Evolutionary conservation across 1,140 invertebrate genomes (phyloP).

Genomic region (Dendrolimus kikuchii): DNA sequence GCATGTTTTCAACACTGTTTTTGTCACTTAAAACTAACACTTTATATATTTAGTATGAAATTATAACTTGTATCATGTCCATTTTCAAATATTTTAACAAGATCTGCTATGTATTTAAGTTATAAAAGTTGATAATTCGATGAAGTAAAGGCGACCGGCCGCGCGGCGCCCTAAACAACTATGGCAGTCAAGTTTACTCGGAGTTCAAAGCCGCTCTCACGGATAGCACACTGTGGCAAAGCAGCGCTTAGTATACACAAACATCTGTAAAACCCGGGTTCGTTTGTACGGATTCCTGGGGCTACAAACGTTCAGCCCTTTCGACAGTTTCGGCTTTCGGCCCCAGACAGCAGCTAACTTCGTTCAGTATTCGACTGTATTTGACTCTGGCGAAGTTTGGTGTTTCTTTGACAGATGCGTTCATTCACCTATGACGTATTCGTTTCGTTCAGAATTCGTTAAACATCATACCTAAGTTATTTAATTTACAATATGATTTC

Average conservation of each 20-base stretch:
- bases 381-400: conserved; percentile 29
- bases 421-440: too few relatives aligned
- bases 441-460: too few relatives aligned
- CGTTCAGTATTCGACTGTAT: conserved; percentile 60
- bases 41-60: conserved; percentile 22
- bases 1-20: conserved; percentile 40
- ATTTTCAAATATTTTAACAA: conserved; percentile 32
- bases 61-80: conserved; percentile 18
- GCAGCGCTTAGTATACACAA: conserved; percentile 24
- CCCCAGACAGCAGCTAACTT: conserved; percentile 58
- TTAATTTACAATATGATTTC: too few relatives aligned
- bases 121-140: conserved; percentile 16
- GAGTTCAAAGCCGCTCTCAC: conserved; percentile 42
- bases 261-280: neutral
- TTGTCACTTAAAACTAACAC: conserved; percentile 27
- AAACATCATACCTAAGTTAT: too few relatives aligned
- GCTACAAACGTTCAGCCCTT: too few relatives aligned
- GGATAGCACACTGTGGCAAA: conserved; percentile 30
- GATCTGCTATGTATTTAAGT: neutral
- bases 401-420: too few relatives aligned
- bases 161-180: conserved; percentile 15
- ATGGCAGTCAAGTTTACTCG: conserved; percentile 18
- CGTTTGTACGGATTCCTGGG: too few relatives aligned
- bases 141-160: conserved; percentile 21
- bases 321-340: conserved; percentile 6